phyloP scores from a whole-genome alignment of 2,113 vertebrate species.

The Colius striatus region DNA sequence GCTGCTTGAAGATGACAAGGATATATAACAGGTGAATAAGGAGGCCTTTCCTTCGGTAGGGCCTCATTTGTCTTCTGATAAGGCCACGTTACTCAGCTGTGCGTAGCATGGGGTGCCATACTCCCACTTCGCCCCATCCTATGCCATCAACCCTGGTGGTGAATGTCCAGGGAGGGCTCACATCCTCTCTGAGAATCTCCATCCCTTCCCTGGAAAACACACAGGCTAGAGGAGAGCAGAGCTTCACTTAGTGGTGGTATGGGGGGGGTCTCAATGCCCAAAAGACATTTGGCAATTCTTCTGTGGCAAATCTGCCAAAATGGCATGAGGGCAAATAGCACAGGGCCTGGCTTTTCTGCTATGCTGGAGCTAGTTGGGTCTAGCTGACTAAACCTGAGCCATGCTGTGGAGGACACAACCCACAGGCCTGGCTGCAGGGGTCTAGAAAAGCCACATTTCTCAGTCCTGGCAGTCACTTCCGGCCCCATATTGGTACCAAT shows the following conservation, averaged over 20 bases:
- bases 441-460: neutral
- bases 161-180: neutral
- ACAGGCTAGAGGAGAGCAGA: neutral
- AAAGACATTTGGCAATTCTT: neutral
- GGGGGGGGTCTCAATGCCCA: neutral
- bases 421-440: neutral
- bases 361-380: neutral
- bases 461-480: neutral
- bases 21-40: neutral
- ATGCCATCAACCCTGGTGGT: neutral
- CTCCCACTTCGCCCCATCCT: neutral
- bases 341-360: neutral
- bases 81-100: accelerated
- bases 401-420: neutral
- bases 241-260: neutral
- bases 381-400: neutral
- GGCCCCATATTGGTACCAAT: neutral
- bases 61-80: neutral
- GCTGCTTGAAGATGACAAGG: neutral
- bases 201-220: neutral
- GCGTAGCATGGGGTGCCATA: neutral
- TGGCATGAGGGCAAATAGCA: neutral
- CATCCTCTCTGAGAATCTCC: neutral
- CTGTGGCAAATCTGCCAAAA: accelerated
- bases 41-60: neutral